Conservation (phyloP, 2,888 invertebrate species). For the Netelia melanura region DNA sequence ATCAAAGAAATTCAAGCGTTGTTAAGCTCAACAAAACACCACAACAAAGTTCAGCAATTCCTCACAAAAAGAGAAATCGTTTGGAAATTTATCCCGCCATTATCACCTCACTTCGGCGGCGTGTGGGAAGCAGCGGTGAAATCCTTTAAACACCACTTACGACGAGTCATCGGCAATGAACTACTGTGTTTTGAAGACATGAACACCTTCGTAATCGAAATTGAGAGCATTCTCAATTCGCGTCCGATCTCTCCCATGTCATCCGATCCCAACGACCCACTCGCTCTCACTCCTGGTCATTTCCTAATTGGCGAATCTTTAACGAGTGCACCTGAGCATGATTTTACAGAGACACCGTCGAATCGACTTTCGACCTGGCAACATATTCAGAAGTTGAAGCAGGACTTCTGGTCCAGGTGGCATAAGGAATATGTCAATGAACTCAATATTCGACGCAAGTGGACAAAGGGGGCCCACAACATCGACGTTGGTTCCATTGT, state of each 20-base stretch:
- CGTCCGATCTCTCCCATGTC: constrained; percentile 34
- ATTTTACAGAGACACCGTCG: constrained; percentile 37
- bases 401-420: constrained; percentile 68
- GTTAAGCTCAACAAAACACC: constrained; percentile 39
- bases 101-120: constrained; percentile 39
- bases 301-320: constrained; percentile 52
- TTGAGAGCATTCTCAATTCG: constrained; percentile 41
- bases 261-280: constrained; percentile 30
- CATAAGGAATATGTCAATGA: constrained; percentile 66
- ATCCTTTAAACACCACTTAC: constrained; percentile 44
- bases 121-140: constrained; percentile 50
- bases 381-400: constrained; percentile 65
- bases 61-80: constrained; percentile 15
- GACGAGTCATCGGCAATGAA: constrained; percentile 38
- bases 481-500: constrained; percentile 47
- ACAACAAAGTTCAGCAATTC: not conserved
- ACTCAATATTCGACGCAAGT: constrained; percentile 63
- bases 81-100: constrained; percentile 34
- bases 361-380: constrained; percentile 61
- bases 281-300: constrained; percentile 35
- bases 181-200: constrained; percentile 36
- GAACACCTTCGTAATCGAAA: constrained; percentile 39
- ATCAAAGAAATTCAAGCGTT: constrained; percentile 48
- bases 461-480: constrained; percentile 18
- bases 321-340: constrained; percentile 37